phyloP scores from a whole-genome alignment of 1,140 invertebrate genomes.

The Drosophila persimilis region DNA sequence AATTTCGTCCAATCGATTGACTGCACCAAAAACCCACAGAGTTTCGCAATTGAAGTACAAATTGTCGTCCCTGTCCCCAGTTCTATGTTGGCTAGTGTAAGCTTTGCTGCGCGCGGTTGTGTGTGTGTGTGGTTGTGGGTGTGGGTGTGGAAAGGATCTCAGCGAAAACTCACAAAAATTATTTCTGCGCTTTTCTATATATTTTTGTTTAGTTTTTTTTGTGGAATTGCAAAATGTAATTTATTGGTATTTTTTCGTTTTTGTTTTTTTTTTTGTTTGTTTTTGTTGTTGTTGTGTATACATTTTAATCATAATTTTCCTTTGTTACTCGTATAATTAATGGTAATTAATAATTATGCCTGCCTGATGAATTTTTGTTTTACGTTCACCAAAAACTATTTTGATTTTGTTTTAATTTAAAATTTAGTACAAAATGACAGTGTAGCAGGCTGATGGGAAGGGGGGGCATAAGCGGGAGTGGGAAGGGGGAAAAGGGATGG shows the following conservation, averaged over 20 bases:
- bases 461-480: slow-evolving; percentile 5
- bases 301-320: slow-evolving; percentile 60
- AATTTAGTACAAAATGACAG: slow-evolving; percentile 58
- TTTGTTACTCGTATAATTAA: slow-evolving; percentile 58
- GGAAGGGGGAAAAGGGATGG: neutral
- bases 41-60: slow-evolving; percentile 34
- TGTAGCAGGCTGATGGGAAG: neutral
- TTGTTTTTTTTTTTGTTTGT: slow-evolving; percentile 29
- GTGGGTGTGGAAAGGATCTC: slow-evolving; percentile 16
- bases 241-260: slow-evolving; percentile 46
- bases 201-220: slow-evolving; percentile 17
- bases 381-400: slow-evolving; percentile 43
- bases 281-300: slow-evolving; percentile 43
- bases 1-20: slow-evolving; percentile 39
- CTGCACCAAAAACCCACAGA: slow-evolving; percentile 20
- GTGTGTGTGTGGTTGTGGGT: slow-evolving; percentile 1
- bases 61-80: slow-evolving; percentile 49
- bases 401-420: slow-evolving; percentile 50
- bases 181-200: slow-evolving; percentile 4
- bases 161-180: slow-evolving; percentile 22
- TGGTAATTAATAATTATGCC: slow-evolving; percentile 72
- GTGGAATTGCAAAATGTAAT: slow-evolving; percentile 74
- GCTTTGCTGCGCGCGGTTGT: slow-evolving; percentile 21
- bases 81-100: slow-evolving; percentile 44
- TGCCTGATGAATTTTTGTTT: slow-evolving; percentile 45